Percentiles rank a stretch among this genome's conserved stretches.
Conservation (phyloP, 2,888 invertebrate genomes). For the Drosophila histrio region DNA sequence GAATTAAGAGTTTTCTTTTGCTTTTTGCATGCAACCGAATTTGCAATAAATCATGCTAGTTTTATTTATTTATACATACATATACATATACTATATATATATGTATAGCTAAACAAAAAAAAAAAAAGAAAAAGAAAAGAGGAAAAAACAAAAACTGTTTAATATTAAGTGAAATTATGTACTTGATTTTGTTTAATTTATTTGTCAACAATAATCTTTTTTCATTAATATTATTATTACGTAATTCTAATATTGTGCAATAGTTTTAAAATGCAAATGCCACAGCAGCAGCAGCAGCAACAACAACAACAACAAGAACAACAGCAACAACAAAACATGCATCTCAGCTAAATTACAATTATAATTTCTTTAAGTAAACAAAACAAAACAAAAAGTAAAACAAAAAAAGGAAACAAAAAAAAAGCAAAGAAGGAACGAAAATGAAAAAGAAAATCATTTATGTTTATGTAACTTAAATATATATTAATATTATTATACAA, state of each 20-base stretch:
- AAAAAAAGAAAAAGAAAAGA: neutral
- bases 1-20: constrained; percentile 5
- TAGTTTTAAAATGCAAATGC: constrained; percentile 67
- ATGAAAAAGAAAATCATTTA: constrained; percentile 33
- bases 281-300: constrained; percentile 40
- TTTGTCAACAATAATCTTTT: constrained; percentile 48
- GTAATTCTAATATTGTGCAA: constrained; percentile 74
- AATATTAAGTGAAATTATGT: constrained; percentile 64
- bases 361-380: constrained; percentile 60
- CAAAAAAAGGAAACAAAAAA: constrained; percentile 8
- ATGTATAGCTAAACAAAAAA: constrained; percentile 1
- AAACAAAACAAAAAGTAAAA: constrained; percentile 1
- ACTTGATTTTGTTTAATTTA: constrained; percentile 72
- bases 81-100: constrained; percentile 8
- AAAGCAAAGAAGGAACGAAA: constrained; percentile 5
- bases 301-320: constrained; percentile 45
- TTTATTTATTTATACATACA: constrained; percentile 38
- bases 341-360: constrained; percentile 71
- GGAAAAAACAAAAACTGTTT: constrained; percentile 14
- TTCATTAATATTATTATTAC: constrained; percentile 35
- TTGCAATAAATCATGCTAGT: constrained; percentile 58
- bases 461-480: constrained; percentile 56
- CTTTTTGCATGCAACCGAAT: constrained; percentile 32
- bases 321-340: constrained; percentile 54
- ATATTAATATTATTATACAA: constrained; percentile 47